Conservation (phyloP, 2,797 vertebrate genomes). For the Paguma larvata region DNA sequence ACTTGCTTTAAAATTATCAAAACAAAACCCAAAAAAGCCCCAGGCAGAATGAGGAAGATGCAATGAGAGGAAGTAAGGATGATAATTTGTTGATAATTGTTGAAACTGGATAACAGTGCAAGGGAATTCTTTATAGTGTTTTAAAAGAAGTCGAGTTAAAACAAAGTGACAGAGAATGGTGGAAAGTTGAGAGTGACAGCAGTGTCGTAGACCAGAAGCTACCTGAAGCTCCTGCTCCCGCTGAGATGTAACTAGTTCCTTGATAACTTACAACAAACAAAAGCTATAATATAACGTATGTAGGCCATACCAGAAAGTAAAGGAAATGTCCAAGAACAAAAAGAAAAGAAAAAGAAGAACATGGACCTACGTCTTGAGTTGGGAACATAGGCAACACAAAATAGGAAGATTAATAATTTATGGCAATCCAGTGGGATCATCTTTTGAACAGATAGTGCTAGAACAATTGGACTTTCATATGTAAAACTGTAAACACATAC, state of each 20-base stretch:
- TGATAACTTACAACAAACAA: neutral
- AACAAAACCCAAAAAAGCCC: neutral
- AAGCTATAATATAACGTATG: neutral
- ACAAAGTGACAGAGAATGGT: neutral
- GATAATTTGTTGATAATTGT: neutral
- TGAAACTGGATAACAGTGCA: neutral
- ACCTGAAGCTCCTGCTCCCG: neutral
- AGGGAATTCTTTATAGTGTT: neutral
- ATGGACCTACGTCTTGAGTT: neutral
- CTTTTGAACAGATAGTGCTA: neutral
- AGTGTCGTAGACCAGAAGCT: neutral
- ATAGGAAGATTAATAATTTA: neutral
- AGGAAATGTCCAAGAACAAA: neutral
- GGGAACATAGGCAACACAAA: neutral
- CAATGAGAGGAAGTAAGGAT: neutral
- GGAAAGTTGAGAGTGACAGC: neutral
- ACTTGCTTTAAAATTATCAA: neutral
- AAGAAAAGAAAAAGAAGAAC: neutral
- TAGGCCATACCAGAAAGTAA: neutral
- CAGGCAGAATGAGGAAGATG: neutral
- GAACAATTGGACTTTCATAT: neutral
- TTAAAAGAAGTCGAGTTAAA: neutral
- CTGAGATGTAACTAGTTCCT: neutral
- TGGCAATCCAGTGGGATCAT: neutral
- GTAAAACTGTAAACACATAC: neutral